These are phyloP conservation scores for Epizoanthus scotinus DNA, from an alignment of 92 coral and sea anemone genomes.

Conservation along the genomic window DNA sequence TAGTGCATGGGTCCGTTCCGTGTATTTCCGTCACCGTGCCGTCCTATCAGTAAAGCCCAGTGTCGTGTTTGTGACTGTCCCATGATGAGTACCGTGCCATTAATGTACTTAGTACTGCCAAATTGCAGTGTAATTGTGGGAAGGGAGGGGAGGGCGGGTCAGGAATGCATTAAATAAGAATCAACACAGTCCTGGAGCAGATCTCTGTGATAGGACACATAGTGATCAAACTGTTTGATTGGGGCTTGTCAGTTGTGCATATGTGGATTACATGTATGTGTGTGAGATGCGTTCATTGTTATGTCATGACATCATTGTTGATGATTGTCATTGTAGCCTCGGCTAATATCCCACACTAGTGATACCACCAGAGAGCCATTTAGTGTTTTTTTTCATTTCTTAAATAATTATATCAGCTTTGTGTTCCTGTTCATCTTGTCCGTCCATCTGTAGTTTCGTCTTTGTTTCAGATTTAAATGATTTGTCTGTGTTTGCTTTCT, in stretches of 20 bases:
- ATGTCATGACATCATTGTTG: slow-evolving; percentile 40
- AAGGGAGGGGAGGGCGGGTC: slow-evolving; percentile 20
- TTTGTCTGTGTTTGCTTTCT: no score
- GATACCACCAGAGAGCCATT: neutral
- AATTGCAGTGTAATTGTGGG: slow-evolving; percentile 27
- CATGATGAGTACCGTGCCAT: slow-evolving; percentile 30
- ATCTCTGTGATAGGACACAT: slow-evolving; percentile 10
- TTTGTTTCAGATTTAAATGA: no score
- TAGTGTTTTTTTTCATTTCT: neutral
- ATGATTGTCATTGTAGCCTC: slow-evolving; percentile 20
- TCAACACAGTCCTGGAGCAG: neutral
- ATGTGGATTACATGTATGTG: slow-evolving; percentile 21
- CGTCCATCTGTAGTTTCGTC: no score
- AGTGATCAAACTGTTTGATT: slow-evolving; percentile 26
- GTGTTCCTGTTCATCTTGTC: neutral
- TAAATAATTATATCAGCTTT: neutral
- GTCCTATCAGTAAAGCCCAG: slow-evolving; percentile 37
- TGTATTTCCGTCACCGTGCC: slow-evolving; percentile 43
- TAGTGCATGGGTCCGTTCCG: slow-evolving; percentile 36
- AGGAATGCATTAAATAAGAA: neutral
- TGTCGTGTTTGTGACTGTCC: slow-evolving; percentile 41
- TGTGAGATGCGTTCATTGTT: slow-evolving; percentile 33
- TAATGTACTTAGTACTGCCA: slow-evolving; percentile 5
- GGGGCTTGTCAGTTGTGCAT: slow-evolving; percentile 25
- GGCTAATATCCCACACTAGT: neutral